Percentiles rank a stretch among this genome's conserved stretches.
Evolutionary conservation across 2,888 invertebrate genomes (phyloP).

Genomic region (Apamea monoglypha): DNA sequence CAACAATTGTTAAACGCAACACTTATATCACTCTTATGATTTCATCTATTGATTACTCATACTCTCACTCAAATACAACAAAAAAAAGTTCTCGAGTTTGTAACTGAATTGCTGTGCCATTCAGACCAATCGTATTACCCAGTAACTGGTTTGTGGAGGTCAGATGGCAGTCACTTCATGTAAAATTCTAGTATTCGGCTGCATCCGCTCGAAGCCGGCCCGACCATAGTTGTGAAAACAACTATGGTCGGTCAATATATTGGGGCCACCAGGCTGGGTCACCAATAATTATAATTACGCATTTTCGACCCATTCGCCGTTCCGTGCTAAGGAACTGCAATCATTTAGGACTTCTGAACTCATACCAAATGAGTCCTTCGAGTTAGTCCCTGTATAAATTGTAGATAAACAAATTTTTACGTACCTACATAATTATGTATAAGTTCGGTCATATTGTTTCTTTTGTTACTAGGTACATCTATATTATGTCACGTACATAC

Average conservation of each 20-base stretch:
- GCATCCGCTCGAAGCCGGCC: neutral
- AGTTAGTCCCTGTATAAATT: neutral
- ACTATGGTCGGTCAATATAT: no score
- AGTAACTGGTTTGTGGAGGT: neutral
- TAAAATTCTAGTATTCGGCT: neutral
- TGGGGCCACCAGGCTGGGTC: no score
- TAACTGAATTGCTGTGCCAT: slow-evolving; percentile 2
- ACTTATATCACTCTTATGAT: slow-evolving; percentile 5
- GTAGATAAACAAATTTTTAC: neutral
- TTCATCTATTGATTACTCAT: slow-evolving; percentile 20
- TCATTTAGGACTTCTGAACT: slow-evolving; percentile 11
- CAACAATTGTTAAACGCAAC: slow-evolving; percentile 40
- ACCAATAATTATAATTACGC: slow-evolving; percentile 5
- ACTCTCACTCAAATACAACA: neutral
- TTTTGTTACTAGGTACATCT: neutral
- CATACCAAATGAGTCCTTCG: neutral
- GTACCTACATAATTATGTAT: neutral
- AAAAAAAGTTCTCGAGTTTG: neutral
- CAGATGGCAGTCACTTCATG: neutral
- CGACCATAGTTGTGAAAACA: neutral
- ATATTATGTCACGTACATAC: neutral
- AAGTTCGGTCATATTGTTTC: neutral
- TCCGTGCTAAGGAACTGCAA: neutral
- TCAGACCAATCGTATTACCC: neutral
- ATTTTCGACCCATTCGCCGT: neutral